phyloP scores from a whole-genome alignment of 1,140 invertebrate genomes.

The Bombus terrestris region DNA sequence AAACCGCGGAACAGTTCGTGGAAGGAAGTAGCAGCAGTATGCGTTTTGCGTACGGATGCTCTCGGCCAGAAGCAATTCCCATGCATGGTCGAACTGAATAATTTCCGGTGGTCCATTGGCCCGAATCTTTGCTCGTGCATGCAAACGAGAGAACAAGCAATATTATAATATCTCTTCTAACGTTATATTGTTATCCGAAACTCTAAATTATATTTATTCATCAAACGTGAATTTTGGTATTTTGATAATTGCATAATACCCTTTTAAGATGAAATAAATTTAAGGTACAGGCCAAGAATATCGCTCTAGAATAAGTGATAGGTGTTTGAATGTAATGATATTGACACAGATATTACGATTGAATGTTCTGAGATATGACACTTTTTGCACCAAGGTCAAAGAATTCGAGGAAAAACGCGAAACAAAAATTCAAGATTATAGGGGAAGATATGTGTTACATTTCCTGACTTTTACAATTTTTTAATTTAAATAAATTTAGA shows the following conservation, averaged over 20 bases:
- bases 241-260: not conserved
- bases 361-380: no score
- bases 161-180: not conserved
- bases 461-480: not conserved
- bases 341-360: no score
- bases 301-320: no score
- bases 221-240: not conserved
- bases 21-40: constrained; percentile 32
- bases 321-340: no score
- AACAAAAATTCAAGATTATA: no score
- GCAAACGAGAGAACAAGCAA: not conserved
- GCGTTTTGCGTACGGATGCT: constrained; percentile 48
- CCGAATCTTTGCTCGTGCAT: constrained; percentile 49
- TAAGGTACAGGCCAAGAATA: no score
- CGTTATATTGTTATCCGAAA: not conserved
- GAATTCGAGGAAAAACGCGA: no score
- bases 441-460: no score
- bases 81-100: constrained; percentile 65
- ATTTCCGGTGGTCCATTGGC: constrained; percentile 53
- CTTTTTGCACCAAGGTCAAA: no score
- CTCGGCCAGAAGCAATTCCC: constrained; percentile 60
- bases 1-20: constrained; percentile 16
- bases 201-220: not conserved
- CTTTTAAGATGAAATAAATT: no score
- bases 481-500: no score